Evolutionary conservation across 2,113 vertebrate species (phyloP).

Genomic region (Paradoxurus hermaphroditus): DNA sequence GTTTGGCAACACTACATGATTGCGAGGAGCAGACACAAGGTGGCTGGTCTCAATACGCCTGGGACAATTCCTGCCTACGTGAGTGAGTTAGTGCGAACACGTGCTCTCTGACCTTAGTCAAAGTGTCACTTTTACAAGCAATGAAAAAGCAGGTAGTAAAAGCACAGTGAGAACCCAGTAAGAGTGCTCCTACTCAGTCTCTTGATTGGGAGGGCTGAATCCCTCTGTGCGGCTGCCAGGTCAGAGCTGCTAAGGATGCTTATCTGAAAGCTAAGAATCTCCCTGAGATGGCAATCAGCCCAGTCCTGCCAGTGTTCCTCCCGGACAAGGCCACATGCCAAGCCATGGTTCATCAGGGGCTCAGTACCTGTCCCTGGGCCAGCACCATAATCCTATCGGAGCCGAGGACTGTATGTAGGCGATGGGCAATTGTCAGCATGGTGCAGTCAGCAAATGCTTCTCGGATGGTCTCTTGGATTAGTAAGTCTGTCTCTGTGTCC

Average conservation of each 20-base stretch:
- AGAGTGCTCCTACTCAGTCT: too few relatives aligned
- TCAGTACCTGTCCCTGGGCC: slow-evolving; percentile 92
- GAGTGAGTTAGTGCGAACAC: not conserved
- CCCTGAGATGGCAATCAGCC: not conserved
- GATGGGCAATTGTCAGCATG: slow-evolving; percentile 96
- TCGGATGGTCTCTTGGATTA: slow-evolving; percentile 95
- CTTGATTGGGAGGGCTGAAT: not conserved
- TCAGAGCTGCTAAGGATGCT: not conserved
- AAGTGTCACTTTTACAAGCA: not conserved
- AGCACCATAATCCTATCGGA: slow-evolving; percentile 97
- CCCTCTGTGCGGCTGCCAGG: not conserved
- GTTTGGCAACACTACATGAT: not conserved
- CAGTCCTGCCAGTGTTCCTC: not conserved
- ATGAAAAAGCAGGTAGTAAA: not conserved
- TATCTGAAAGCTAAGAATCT: not conserved
- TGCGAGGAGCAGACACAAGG: not conserved
- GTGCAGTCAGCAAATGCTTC: slow-evolving; percentile 93
- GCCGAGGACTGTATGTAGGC: slow-evolving; percentile 95
- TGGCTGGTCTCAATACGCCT: not conserved
- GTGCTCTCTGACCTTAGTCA: not conserved
- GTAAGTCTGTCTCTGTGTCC: slow-evolving; percentile 93
- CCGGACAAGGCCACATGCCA: not conserved
- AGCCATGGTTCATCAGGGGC: not conserved
- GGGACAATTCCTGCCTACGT: not conserved
- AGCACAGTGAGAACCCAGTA: not conserved